phyloP scores from a whole-genome alignment of 2,888 invertebrate species.

The Diaphora mendica region DNA sequence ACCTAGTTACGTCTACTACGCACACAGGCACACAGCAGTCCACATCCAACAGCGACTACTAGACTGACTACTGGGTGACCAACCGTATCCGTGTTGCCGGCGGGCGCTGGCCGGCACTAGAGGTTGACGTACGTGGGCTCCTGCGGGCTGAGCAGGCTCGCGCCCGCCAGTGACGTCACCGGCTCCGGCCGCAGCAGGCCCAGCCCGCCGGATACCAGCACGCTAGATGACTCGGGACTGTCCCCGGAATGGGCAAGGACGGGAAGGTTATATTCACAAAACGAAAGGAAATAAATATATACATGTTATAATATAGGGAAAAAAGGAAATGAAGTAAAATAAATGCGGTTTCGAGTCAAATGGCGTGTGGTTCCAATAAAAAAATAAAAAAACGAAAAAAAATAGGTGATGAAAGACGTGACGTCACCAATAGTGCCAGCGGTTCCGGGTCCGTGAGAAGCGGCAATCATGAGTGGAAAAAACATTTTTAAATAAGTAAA shows the following conservation, averaged over 20 bases:
- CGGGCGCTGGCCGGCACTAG: constrained; percentile 88
- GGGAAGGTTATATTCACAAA: not conserved
- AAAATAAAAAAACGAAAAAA: constrained; percentile 53
- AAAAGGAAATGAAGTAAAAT: constrained; percentile 12
- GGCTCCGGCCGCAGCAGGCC: constrained; percentile 85
- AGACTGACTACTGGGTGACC: constrained; percentile 66
- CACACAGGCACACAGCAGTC: constrained; percentile 18
- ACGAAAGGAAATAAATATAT: constrained; percentile 4
- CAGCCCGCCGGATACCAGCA: constrained; percentile 82
- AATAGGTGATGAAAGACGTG: constrained; percentile 51
- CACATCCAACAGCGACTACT: constrained; percentile 39
- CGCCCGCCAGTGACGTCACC: constrained; percentile 79
- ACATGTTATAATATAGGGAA: constrained; percentile 1
- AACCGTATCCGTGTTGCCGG: constrained; percentile 75
- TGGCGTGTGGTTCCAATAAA: constrained; percentile 66
- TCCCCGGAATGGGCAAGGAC: constrained; percentile 29
- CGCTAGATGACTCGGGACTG: constrained; percentile 87
- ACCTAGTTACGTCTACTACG: constrained; percentile 18
- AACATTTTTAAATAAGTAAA: constrained; percentile 81
- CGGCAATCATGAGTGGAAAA: constrained; percentile 87
- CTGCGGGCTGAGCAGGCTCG: constrained; percentile 88
- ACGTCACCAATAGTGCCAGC: constrained; percentile 84
- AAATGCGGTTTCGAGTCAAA: constrained; percentile 66
- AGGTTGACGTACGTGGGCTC: constrained; percentile 98
- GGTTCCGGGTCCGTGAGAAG: constrained; percentile 83